Evolutionary conservation across 2,113 vertebrate species (phyloP).

Genomic region (Nibea coibor): DNA sequence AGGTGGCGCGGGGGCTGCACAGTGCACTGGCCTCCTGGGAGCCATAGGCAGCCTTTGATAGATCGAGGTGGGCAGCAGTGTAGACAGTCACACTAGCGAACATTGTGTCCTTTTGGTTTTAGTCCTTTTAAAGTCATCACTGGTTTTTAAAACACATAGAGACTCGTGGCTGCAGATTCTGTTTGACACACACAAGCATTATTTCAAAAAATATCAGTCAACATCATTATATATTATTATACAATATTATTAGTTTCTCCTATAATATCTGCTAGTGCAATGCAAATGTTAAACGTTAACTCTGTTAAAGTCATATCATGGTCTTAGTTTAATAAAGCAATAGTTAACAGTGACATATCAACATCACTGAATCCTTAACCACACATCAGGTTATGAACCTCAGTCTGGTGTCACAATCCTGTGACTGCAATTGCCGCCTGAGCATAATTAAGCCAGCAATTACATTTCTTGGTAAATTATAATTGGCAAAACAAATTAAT

Average conservation of each 20-base stretch:
- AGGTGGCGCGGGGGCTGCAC: slow-evolving; percentile 41
- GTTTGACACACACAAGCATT: not conserved
- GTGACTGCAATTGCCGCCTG: not conserved
- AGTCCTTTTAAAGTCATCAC: slow-evolving; percentile 41
- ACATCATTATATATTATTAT: not conserved
- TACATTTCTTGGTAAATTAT: not conserved
- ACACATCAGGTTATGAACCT: not conserved
- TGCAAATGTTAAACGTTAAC: not conserved
- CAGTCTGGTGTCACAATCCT: not conserved
- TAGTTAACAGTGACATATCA: not conserved
- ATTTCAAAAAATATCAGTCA: slow-evolving; percentile 6
- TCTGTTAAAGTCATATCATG: not conserved
- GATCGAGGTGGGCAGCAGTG: slow-evolving; percentile 71
- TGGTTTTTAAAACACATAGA: slow-evolving; percentile 34
- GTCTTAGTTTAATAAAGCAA: not conserved
- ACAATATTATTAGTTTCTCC: not conserved
- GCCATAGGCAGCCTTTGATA: slow-evolving; percentile 71
- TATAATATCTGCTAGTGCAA: not conserved
- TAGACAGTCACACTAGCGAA: slow-evolving; percentile 57
- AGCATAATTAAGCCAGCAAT: slow-evolving; percentile 1
- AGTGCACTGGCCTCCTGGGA: slow-evolving; percentile 64
- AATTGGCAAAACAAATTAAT: slow-evolving; percentile 2
- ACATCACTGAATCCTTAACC: not conserved
- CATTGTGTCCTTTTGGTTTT: slow-evolving; percentile 68
- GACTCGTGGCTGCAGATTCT: slow-evolving; percentile 21